These are phyloP conservation scores for Diarsia dahlii DNA, from an alignment of 2,888 invertebrate species.

Conservation along the genomic window DNA sequence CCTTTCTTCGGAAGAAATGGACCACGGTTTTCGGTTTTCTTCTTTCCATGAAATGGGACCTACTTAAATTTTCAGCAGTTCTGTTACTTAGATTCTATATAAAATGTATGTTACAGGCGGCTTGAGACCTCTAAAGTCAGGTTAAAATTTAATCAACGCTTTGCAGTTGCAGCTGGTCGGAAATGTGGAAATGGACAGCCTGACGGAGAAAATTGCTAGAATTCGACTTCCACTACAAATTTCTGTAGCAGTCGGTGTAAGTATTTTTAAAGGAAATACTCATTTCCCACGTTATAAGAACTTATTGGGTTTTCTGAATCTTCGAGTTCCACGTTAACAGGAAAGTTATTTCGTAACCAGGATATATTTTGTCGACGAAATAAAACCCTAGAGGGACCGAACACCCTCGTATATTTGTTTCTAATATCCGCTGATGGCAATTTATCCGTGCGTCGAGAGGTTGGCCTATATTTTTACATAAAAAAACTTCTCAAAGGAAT, in stretches of 20 bases:
- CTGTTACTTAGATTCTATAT: conserved; percentile 28
- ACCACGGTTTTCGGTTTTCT: conserved; percentile 18
- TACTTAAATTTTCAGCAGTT: conserved; percentile 43
- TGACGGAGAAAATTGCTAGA: conserved; percentile 29
- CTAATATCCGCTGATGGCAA: conserved; percentile 58
- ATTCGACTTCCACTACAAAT: conserved; percentile 28
- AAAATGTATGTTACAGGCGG: conserved; percentile 49
- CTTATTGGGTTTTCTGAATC: conserved; percentile 12
- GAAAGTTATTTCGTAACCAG: conserved; percentile 7
- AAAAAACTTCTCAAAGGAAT: conserved; percentile 45
- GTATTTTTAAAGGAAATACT: conserved; percentile 23
- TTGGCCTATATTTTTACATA: conserved; percentile 59
- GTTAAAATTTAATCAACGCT: conserved; percentile 59
- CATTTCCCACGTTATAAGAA: neutral
- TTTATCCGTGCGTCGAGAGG: conserved; percentile 47
- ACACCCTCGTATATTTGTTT: conserved; percentile 53
- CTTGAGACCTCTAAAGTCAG: conserved; percentile 36
- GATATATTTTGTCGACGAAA: conserved; percentile 13
- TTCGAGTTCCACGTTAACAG: neutral
- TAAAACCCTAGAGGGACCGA: conserved; percentile 21
- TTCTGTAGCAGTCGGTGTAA: neutral
- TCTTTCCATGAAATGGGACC: conserved; percentile 25
- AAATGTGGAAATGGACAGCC: conserved; percentile 35
- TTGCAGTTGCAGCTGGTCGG: conserved; percentile 19
- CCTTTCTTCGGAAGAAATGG: conserved; percentile 13